Conservation (phyloP, 2,113 vertebrate genomes). For the rabbit (Oryctolagus cuniculus) region DNA sequence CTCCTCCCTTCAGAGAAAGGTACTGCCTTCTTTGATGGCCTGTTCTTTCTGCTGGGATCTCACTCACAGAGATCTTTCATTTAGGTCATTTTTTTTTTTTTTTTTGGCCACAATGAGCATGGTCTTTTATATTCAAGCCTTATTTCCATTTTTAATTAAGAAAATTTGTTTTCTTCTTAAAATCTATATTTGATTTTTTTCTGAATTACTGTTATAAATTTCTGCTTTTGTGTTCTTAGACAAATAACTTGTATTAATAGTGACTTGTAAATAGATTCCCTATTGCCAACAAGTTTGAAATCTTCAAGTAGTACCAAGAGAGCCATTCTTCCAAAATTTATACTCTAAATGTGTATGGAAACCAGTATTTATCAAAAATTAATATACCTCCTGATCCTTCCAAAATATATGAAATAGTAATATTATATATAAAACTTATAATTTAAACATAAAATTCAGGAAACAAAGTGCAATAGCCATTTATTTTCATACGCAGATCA, state of each 20-base stretch:
- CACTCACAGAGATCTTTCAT: too few relatives aligned
- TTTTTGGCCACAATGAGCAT: background rate
- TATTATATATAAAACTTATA: slow-evolving; percentile 44
- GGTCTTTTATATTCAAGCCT: background rate
- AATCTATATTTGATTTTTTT: background rate
- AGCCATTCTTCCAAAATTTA: slow-evolving; percentile 35
- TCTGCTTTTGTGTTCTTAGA: slow-evolving; percentile 30
- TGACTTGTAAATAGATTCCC: slow-evolving; percentile 18
- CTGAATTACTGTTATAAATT: background rate
- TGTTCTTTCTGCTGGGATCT: too few relatives aligned
- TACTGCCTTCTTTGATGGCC: too few relatives aligned
- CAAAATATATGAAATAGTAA: slow-evolving; percentile 68
- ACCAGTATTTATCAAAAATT: slow-evolving; percentile 64
- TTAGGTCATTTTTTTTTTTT: too few relatives aligned
- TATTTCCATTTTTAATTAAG: background rate
- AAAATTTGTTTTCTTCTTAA: background rate
- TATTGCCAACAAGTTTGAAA: background rate
- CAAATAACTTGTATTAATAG: background rate
- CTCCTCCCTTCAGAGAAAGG: too few relatives aligned
- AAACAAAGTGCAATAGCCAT: slow-evolving; percentile 7
- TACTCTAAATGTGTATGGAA: slow-evolving; percentile 37
- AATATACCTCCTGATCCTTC: background rate
- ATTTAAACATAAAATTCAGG: slow-evolving; percentile 48
- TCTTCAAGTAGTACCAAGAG: background rate
- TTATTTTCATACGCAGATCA: slow-evolving; percentile 43